phyloP scores from a whole-genome alignment of 35 echinoderm and acorn worm species.

The Heliocidaris tuberculata region DNA sequence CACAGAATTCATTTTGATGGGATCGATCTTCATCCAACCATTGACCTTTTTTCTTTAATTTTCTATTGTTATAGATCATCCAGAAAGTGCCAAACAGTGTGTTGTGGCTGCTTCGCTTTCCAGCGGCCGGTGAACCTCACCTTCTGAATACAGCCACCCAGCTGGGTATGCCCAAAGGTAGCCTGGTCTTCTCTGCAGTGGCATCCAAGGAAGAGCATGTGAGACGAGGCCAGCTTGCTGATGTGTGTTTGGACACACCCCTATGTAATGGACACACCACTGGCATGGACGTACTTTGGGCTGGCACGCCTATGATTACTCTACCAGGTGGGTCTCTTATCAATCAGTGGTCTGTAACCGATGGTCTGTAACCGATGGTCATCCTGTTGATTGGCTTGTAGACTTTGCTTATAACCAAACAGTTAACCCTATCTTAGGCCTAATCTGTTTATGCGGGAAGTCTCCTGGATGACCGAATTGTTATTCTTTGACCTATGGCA shows the following conservation, averaged over 20 bases:
- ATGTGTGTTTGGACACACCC: conserved; percentile 96
- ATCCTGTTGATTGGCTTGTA: not conserved
- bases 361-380: not conserved
- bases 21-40: not conserved
- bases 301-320: conserved; percentile 98
- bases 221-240: conserved; percentile 85
- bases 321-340: conserved; percentile 71
- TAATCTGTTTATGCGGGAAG: too few relatives aligned
- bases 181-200: conserved; percentile 94
- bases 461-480: too few relatives aligned
- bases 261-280: conserved; percentile 99
- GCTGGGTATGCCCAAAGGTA: conserved; percentile 76
- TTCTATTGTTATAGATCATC: conserved; percentile 70
- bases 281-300: conserved; percentile 99
- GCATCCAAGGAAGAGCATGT: conserved; percentile 98
- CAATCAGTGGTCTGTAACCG: not conserved
- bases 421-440: too few relatives aligned
- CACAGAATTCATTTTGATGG: not conserved
- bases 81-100: conserved; percentile 94
- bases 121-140: conserved; percentile 87
- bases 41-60: not conserved
- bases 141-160: conserved; percentile 70
- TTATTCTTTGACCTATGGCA: too few relatives aligned
- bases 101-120: conserved; percentile 94
- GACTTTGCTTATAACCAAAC: too few relatives aligned